Percentiles rank a stretch among this genome's conserved stretches.
These are phyloP conservation scores for Thunnus albacares DNA, from an alignment of 2,797 vertebrate species.

Conservation along the genomic window DNA sequence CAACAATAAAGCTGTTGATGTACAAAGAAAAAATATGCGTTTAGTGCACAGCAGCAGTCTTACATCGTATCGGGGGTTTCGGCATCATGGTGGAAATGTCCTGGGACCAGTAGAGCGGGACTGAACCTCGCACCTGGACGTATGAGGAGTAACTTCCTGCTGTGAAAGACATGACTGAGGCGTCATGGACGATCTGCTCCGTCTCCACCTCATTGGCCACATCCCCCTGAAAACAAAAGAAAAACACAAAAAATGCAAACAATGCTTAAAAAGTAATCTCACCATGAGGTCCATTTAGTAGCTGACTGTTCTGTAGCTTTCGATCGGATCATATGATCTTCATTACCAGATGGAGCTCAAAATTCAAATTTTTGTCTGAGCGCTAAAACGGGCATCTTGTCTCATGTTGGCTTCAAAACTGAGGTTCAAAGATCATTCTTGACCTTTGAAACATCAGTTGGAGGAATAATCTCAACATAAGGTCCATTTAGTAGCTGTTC, in stretches of 20 bases:
- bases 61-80: conserved; percentile 96
- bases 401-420: no score
- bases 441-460: no score
- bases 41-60: conserved; percentile 45
- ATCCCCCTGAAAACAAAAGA: conserved; percentile 88
- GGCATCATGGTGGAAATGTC: conserved; percentile 99
- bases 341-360: neutral
- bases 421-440: no score
- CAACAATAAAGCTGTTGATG: conserved; percentile 2
- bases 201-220: conserved; percentile 99
- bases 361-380: neutral
- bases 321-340: neutral
- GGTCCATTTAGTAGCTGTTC: no score
- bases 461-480: no score
- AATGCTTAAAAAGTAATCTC: neutral
- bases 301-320: neutral
- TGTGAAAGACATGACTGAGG: conserved; percentile 95
- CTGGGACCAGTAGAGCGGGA: conserved; percentile 98
- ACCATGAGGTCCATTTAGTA: neutral
- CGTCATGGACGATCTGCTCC: conserved; percentile 96
- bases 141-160: conserved; percentile 97
- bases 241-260: neutral
- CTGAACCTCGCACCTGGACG: conserved; percentile 96
- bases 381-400: no score
- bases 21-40: neutral